These are phyloP conservation scores for Noctua pronuba DNA, from an alignment of 2,888 invertebrate species.

Conservation along the genomic window DNA sequence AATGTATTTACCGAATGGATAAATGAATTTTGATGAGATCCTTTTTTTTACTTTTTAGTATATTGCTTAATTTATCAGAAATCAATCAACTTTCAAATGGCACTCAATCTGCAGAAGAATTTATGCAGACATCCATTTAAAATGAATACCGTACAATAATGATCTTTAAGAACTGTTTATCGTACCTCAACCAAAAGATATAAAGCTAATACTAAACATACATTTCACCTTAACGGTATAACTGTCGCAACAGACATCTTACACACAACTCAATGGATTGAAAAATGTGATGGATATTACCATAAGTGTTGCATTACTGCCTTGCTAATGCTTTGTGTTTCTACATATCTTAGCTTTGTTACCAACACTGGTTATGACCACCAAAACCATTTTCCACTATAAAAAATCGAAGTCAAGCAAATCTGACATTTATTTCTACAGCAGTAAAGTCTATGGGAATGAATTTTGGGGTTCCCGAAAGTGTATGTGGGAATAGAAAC, in stretches of 20 bases:
- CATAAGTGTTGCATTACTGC: constrained; percentile 78
- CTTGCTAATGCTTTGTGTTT: constrained; percentile 80
- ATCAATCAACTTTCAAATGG: constrained; percentile 14
- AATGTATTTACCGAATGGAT: constrained; percentile 40
- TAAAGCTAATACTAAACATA: constrained; percentile 1
- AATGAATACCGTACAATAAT: not conserved
- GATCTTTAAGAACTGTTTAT: not conserved
- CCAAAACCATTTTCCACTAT: constrained; percentile 56
- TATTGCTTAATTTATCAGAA: constrained; percentile 18
- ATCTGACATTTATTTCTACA: constrained; percentile 59
- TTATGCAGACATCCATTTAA: not conserved
- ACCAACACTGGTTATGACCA: constrained; percentile 77
- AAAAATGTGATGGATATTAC: constrained; percentile 74
- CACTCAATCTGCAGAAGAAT: not conserved
- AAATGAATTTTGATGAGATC: constrained; percentile 48
- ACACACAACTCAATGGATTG: constrained; percentile 55
- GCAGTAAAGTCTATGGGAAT: constrained; percentile 46
- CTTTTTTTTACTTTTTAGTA: constrained; percentile 14
- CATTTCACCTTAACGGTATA: constrained; percentile 20
- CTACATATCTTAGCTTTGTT: constrained; percentile 81
- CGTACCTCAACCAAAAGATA: not conserved
- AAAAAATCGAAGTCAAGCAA: constrained; percentile 48
- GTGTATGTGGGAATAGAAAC: constrained; percentile 72
- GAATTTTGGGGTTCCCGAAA: constrained; percentile 60
- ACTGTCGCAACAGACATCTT: constrained; percentile 7